Evolutionary conservation across 2,888 invertebrate species (phyloP), one percentile per base, ranked within the genome.

Genomic region (Synanthedon tipuliformis): DNA sequence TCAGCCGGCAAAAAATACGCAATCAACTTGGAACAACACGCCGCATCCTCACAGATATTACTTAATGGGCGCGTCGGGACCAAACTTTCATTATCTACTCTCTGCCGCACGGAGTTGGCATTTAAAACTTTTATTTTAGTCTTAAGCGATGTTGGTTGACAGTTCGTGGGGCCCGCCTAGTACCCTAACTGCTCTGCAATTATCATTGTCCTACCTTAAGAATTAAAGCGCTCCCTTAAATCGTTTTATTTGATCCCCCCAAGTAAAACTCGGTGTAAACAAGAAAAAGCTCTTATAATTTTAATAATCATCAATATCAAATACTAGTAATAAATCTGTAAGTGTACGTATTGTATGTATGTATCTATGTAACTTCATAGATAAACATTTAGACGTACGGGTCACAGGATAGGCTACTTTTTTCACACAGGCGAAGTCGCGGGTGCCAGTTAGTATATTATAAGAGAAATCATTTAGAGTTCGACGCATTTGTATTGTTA

Each of bases 41-140:
- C 56, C 61, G 61, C 64, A 63, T 64, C 59, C 62, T 59, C 55
- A 57, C 61, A 69, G 70, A 69, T 68, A 68, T 64, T 59, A 63
- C 62, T 53, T 70, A 68, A 70, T 68, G 65, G 68, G 63, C 64
- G 57, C 66, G 23, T 58, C 53, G 60, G 66, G 62, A 48, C 51
- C 40, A 53, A 78, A 76, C 71, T 78, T 76, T 75, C 71, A 72
- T 73, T 71, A 74, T 73, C 72, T 69, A 60, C 67, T 65, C 62
- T 60, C 61, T 57, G 54, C 57, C 59, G 58, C 59, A 54, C 57
- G 55, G 58, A 62, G 65, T 60, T 60, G 59, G 59, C 62, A 62
- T 64, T 69, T 66, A 59, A 68, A 74, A 74, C 71, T 75, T 77
- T 73, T 70, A 73, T 74, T 73, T 68, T 62, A 66, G 65, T 63